phyloP scores from a whole-genome alignment of 2,797 vertebrate genomes.

The Malurus leucopterus region DNA sequence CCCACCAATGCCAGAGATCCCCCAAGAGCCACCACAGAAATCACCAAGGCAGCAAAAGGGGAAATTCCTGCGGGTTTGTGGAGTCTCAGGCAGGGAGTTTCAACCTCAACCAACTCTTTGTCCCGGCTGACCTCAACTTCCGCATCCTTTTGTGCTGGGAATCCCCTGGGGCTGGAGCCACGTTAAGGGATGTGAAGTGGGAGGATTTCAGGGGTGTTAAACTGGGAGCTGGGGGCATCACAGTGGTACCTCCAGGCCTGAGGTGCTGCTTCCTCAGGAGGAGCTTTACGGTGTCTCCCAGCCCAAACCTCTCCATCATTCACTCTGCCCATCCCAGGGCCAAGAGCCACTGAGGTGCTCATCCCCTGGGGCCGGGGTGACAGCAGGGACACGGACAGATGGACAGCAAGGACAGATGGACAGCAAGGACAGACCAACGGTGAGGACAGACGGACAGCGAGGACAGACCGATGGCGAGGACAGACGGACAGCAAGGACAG shows the following conservation, averaged over 20 bases:
- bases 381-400: too few species aligned
- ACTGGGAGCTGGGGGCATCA: rapidly evolving
- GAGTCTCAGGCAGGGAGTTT: too few species aligned
- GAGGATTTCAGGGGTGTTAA: rapidly evolving
- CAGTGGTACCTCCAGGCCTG: rapidly evolving
- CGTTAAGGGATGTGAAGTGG: rapidly evolving
- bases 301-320: too few species aligned
- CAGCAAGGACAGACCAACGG: too few species aligned
- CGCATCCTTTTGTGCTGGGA: neutral
- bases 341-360: too few species aligned
- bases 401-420: too few species aligned
- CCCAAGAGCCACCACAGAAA: neutral
- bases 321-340: too few species aligned
- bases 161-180: neutral
- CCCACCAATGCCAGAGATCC: neutral
- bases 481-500: too few species aligned
- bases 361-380: too few species aligned
- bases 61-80: neutral
- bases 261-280: neutral
- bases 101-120: neutral
- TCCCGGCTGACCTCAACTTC: neutral
- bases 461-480: too few species aligned
- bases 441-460: too few species aligned
- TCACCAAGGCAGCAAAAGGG: rapidly evolving
- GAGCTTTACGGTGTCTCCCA: too few species aligned